phyloP scores from a whole-genome alignment of 1,140 invertebrate species.

The Pinna nobilis region DNA sequence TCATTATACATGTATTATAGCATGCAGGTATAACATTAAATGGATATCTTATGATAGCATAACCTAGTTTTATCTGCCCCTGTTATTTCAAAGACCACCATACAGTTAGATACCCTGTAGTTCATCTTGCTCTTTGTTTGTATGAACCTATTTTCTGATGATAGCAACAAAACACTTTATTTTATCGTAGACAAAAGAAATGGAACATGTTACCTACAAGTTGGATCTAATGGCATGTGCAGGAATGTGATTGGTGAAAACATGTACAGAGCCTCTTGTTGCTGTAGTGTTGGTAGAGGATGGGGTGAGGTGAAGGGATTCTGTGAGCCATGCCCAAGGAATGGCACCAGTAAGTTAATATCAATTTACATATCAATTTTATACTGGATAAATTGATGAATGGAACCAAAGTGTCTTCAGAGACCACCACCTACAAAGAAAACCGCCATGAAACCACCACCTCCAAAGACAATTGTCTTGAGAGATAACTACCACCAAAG shows the following conservation, averaged over 20 bases:
- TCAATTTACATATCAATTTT: not conserved
- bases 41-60: too few species aligned
- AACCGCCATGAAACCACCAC: too few species aligned
- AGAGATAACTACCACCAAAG: too few species aligned
- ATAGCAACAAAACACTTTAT: too few species aligned
- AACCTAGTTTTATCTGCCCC: not conserved
- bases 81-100: too few species aligned
- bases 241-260: slow-evolving; percentile 78
- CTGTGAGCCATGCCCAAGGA: slow-evolving; percentile 86
- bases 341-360: slow-evolving; percentile 58
- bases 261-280: slow-evolving; percentile 88
- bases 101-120: too few species aligned
- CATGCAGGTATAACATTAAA: too few species aligned
- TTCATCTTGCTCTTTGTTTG: too few species aligned
- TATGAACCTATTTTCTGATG: slow-evolving; percentile 24
- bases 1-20: too few species aligned
- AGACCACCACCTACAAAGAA: too few species aligned
- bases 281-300: slow-evolving; percentile 88
- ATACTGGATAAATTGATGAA: not conserved
- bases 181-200: slow-evolving; percentile 82
- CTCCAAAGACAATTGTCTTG: too few species aligned
- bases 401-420: not conserved
- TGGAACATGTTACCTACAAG: slow-evolving; percentile 85
- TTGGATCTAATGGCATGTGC: slow-evolving; percentile 75
- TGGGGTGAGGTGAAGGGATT: slow-evolving; percentile 82